Conservation (phyloP, 1,140 invertebrate species). For the Pseudomyrmex sp. region DNA sequence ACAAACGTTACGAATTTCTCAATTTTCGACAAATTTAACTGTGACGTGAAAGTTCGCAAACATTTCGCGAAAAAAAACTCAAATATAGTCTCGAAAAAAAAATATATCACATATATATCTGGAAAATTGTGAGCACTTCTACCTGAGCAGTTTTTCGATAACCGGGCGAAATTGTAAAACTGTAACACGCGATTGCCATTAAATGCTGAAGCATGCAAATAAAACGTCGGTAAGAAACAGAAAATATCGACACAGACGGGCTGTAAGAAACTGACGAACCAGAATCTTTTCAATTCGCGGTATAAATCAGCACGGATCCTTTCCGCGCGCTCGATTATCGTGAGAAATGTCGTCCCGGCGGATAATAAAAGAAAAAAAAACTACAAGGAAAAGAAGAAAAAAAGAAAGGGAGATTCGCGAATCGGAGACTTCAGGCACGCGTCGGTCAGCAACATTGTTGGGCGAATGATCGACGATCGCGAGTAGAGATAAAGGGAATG, state of each 20-base stretch:
- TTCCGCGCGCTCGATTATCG: constrained; percentile 27
- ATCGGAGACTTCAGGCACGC: constrained; percentile 55
- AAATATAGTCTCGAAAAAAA: too few species aligned
- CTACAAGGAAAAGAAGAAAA: background rate
- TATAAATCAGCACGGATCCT: constrained; percentile 37
- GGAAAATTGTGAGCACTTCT: background rate
- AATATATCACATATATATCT: background rate
- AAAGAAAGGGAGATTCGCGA: constrained; percentile 19
- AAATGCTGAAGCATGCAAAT: constrained; percentile 10
- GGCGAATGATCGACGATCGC: constrained; percentile 57
- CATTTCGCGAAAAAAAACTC: background rate
- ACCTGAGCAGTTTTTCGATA: background rate
- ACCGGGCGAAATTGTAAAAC: background rate
- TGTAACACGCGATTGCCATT: background rate
- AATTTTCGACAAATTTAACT: constrained; percentile 4
- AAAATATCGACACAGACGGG: background rate
- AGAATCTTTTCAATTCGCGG: constrained; percentile 42
- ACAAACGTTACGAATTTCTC: background rate
- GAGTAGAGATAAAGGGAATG: constrained; percentile 43
- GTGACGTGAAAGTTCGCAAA: background rate
- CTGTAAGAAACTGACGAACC: constrained; percentile 21
- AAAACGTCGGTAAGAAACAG: background rate
- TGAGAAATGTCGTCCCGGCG: constrained; percentile 44
- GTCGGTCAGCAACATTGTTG: constrained; percentile 57
- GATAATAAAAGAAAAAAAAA: background rate